Evolutionary conservation across 2,888 invertebrate species (phyloP).

Genomic region (Coleophora deauratella): DNA sequence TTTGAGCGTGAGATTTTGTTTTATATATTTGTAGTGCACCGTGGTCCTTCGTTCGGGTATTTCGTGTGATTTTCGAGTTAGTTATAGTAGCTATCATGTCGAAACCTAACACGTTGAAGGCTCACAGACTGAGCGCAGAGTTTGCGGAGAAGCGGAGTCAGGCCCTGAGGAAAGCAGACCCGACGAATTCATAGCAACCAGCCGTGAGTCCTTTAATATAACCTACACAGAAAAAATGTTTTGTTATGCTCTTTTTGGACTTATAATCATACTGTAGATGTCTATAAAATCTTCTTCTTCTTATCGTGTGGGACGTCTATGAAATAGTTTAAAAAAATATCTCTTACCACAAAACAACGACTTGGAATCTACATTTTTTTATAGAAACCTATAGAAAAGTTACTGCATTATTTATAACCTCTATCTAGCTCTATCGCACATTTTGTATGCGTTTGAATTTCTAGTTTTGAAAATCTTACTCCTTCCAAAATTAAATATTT

Average conservation of each 20-base stretch:
- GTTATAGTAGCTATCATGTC: slow-evolving; percentile 47
- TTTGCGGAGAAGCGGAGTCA: slow-evolving; percentile 62
- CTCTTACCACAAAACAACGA: too few species aligned
- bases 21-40: slow-evolving; percentile 27
- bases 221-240: background rate
- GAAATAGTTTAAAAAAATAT: too few species aligned
- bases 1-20: slow-evolving; percentile 17
- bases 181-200: slow-evolving; percentile 66
- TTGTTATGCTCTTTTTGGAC: background rate
- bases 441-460: too few species aligned
- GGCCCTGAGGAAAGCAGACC: slow-evolving; percentile 56
- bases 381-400: too few species aligned
- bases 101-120: slow-evolving; percentile 64
- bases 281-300: too few species aligned
- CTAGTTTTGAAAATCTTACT: too few species aligned
- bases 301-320: too few species aligned
- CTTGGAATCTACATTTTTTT: too few species aligned
- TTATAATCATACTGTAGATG: slow-evolving; percentile 2
- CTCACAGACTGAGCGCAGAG: slow-evolving; percentile 66
- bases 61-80: slow-evolving; percentile 20
- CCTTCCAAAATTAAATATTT: too few species aligned
- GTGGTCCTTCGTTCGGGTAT: slow-evolving; percentile 14
- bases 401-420: too few species aligned
- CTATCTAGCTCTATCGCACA: too few species aligned
- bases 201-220: slow-evolving; percentile 44